Evolutionary conservation across 2,797 vertebrate genomes (phyloP).

Genomic region (Darevskia mixta): DNA sequence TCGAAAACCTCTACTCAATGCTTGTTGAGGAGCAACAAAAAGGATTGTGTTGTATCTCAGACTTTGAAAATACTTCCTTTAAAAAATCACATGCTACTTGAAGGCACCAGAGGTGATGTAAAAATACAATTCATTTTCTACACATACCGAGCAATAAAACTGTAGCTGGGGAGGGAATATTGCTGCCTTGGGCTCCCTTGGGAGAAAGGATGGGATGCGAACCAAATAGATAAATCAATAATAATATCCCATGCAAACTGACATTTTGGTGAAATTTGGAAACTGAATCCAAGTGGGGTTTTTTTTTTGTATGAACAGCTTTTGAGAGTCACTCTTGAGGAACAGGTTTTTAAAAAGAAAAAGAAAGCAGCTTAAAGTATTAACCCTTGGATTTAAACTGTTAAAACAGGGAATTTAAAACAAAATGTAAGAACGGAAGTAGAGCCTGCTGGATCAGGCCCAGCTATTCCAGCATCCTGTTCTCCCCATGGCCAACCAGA

Average conservation of each 20-base stretch:
- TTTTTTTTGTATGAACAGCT: no score
- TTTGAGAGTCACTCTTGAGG: background rate
- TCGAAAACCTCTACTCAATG: background rate
- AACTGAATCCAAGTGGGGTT: background rate
- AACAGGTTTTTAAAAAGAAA: background rate
- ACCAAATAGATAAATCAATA: no score
- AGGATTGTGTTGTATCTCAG: background rate
- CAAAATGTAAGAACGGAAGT: no score
- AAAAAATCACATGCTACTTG: background rate
- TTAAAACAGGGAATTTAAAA: background rate
- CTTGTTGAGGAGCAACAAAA: background rate
- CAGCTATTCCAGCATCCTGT: no score
- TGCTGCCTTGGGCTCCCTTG: no score
- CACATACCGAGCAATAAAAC: background rate
- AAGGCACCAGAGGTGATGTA: background rate
- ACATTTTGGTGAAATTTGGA: background rate
- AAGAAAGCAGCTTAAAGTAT: background rate
- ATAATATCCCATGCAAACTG: background rate
- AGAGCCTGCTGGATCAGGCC: no score
- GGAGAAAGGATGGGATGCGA: no score
- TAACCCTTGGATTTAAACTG: background rate
- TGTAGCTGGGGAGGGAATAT: background rate
- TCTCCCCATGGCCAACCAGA: no score
- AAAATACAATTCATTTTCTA: background rate
- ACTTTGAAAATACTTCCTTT: background rate